Conservation (phyloP, 2,888 invertebrate genomes). For the Dorcus hopei region DNA sequence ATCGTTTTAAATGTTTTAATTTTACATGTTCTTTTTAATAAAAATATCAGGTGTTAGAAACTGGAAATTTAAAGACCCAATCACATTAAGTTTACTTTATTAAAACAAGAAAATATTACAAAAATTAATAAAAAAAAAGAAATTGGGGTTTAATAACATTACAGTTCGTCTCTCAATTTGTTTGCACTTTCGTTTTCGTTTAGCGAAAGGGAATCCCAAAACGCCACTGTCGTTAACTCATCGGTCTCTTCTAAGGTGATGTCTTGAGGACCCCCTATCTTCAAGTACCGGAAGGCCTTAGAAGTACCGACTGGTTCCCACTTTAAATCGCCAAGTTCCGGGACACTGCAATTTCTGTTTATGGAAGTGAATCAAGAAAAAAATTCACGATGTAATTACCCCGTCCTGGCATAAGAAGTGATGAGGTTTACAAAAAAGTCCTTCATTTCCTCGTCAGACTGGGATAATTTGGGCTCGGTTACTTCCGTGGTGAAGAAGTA, state of each 20-base stretch:
- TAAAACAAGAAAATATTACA: too few relatives aligned
- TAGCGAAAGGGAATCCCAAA: conserved; percentile 10
- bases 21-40: too few relatives aligned
- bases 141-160: neutral
- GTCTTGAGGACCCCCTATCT: conserved; percentile 5
- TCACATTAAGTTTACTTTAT: too few relatives aligned
- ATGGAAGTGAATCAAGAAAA: too few relatives aligned
- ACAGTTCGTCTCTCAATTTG: conserved; percentile 11
- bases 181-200: neutral
- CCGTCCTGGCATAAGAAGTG: conserved; percentile 6
- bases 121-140: too few relatives aligned
- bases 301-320: conserved; percentile 7
- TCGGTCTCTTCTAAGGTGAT: conserved; percentile 3
- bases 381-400: conserved; percentile 1
- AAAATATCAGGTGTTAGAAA: too few relatives aligned
- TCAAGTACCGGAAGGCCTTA: conserved; percentile 4
- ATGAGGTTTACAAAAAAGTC: conserved; percentile 6
- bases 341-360: conserved; percentile 3
- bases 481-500: conserved; percentile 7
- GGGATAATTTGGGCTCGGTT: conserved; percentile 7
- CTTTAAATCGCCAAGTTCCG: conserved; percentile 1
- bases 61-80: too few relatives aligned
- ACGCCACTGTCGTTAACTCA: conserved; percentile 5
- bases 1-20: too few relatives aligned
- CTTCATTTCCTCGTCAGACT: conserved; percentile 14